Base-by-base conservation (phyloP, 2,888 invertebrate species). In the Drosophila nr. perissopoda region DNA sequence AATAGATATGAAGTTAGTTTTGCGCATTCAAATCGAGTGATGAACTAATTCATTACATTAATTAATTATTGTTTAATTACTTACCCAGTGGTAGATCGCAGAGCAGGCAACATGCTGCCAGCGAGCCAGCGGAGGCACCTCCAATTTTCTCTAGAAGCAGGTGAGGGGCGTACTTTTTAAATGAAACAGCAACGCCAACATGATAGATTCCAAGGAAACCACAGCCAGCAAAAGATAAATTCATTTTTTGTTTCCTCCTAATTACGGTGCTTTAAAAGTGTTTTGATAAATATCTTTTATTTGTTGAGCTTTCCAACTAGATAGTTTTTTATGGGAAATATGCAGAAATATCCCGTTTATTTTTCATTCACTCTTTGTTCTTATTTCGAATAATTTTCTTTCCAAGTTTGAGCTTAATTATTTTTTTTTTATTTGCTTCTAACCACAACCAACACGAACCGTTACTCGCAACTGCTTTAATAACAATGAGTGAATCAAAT, bases 151-250 rank as follows among this genome's bases (percentile, higher is more conserved):
- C 96, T 93, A 97, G 93, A 78, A 97, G 94, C 82, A 98, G 94
- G 93, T 98, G 97, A 25, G 98, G 98, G 18, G 98, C 98, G 94
- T 98, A 99, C 94, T 98, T 98, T 92, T 97, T 97, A 92, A 99
- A 97, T 93, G 99, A 99, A 79, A 98, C 98, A 13, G 99, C 98
- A 65, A 99, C 99, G 83, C 99, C 99, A 84, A 99, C 98, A 94
- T 99, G 99, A 94, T 99, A 99, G 91, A 99, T 98, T 89, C 99
- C 99, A 88, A 99, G 95, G 94, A 99, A 99, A 83, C 99, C 99
- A 94, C 99, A 99, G 83, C 99, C 99, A 93, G 99, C 98, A 93
- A 99, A 99, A 80, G 99, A 99, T 91, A 99, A 94, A 95, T 98
- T 98, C 97, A 98, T 96, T 29, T 67, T n/a, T 31, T 11, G 11